phyloP scores from a whole-genome alignment of 1,140 invertebrate genomes.

The Zophobas morio region DNA sequence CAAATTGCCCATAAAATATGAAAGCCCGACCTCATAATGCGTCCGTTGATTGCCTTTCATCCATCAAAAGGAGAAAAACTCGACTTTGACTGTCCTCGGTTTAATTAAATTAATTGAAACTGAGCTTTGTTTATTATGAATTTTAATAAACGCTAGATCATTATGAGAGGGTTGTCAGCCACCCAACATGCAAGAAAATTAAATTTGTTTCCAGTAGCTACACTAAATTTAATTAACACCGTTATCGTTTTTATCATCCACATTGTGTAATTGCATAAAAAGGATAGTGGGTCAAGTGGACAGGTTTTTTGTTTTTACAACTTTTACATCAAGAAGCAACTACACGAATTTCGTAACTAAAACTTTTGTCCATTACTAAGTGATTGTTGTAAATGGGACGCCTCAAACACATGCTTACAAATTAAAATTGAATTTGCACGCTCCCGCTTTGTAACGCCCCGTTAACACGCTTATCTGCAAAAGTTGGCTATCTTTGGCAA shows the following conservation, averaged over 20 bases:
- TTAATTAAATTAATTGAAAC: conserved; percentile 41
- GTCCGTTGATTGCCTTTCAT: conserved; percentile 15
- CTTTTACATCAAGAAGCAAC: no score
- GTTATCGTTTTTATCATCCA: neutral
- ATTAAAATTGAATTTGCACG: no score
- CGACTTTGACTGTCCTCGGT: conserved; percentile 10
- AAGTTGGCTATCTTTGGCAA: no score
- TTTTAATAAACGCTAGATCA: conserved; percentile 34
- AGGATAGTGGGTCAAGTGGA: neutral
- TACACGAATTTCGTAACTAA: neutral
- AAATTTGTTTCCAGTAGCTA: conserved; percentile 37
- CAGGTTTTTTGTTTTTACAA: no score
- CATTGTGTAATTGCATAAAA: neutral
- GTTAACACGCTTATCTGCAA: neutral
- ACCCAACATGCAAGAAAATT: conserved; percentile 37
- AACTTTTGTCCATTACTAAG: no score
- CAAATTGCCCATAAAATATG: conserved; percentile 1
- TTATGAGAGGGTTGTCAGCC: conserved; percentile 32
- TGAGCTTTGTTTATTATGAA: conserved; percentile 38
- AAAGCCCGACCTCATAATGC: conserved; percentile 10
- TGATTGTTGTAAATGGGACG: no score
- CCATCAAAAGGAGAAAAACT: neutral
- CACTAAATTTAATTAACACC: conserved; percentile 29
- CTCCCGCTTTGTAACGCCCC: neutral
- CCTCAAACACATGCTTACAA: no score